These are phyloP conservation scores for Yponomeuta sedellus DNA, from an alignment of 2,888 invertebrate genomes.

Conservation along the genomic window DNA sequence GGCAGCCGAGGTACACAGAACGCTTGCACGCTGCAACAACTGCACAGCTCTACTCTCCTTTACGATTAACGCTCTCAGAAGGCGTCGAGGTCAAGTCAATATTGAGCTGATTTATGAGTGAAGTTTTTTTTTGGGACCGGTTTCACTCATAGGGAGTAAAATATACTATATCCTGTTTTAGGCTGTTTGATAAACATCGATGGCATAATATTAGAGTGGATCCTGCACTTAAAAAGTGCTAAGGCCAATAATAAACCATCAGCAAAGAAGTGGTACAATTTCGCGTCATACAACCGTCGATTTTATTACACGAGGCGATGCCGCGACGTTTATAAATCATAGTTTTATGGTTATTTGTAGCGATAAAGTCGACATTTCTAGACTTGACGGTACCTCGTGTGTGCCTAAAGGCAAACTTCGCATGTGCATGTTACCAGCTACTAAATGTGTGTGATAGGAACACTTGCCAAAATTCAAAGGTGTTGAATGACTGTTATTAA, in stretches of 20 bases:
- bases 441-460: constrained; percentile 7
- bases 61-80: constrained; percentile 47
- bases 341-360: constrained; percentile 60
- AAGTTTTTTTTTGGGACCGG: neutral
- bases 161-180: neutral
- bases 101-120: neutral
- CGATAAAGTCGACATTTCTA: constrained; percentile 52
- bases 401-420: constrained; percentile 28
- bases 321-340: constrained; percentile 65
- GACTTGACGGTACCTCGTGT: constrained; percentile 30
- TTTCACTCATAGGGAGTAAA: neutral
- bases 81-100: constrained; percentile 19
- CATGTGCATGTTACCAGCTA: constrained; percentile 13
- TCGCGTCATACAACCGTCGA: constrained; percentile 42
- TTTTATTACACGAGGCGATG: constrained; percentile 55
- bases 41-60: constrained; percentile 48
- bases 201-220: neutral
- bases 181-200: neutral
- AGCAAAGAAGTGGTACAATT: constrained; percentile 40
- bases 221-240: neutral
- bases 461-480: neutral
- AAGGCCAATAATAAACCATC: constrained; percentile 34
- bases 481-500: constrained; percentile 7
- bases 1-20: constrained; percentile 36
- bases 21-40: constrained; percentile 46